Base-by-base conservation (phyloP, 2,113 vertebrate species). In the Pogona vitticeps region DNA sequence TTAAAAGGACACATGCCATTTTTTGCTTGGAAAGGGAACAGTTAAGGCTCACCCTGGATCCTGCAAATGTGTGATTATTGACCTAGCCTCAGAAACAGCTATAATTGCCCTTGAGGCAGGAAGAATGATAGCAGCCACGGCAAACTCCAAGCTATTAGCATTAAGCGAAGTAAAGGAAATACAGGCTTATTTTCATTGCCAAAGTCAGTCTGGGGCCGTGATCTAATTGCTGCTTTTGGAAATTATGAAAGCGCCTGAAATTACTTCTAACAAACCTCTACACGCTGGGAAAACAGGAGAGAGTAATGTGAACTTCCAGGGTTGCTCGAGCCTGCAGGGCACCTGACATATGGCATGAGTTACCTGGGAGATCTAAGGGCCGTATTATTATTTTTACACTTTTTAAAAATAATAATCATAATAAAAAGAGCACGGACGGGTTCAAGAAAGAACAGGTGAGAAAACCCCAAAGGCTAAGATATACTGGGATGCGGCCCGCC, bases 151-250 rank as follows among this genome's bases (percentile, higher is more conserved):
- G 33, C 33, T 72, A 65, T 76, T 36, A 33, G 21, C 90, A 38
- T 78, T 80, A 87, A 40, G 42, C 68, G 40, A 86, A 38, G 85
- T 36, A 21, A 92, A 93, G 90, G 90, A 94, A 95, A 90, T n/a
- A n/a, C 20, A 56, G 84, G 88, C 85, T 92, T 89, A 88, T 94
- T 95, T 92, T 92, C 87, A 18, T 40, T 88, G 73, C 76, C 80
- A 91, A 79, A 82, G 82, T 67, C 31, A 31, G 80, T 18, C 76
- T n/a, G 86, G 70, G 88, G 76, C 38, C 84, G 52, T 68, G 90
- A 86, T 84, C 52, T 93, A 91, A 93, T 91, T 87, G 81, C 75
- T 52, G 85, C 26, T 81, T 92, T 83, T 79, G 83, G 68, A 94
- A 94, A 88, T 76, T 84, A 79, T 26, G 52, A 87, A 92, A 91